Base-by-base conservation (phyloP, 2,888 invertebrate genomes). In the Anaspis maculata region DNA sequence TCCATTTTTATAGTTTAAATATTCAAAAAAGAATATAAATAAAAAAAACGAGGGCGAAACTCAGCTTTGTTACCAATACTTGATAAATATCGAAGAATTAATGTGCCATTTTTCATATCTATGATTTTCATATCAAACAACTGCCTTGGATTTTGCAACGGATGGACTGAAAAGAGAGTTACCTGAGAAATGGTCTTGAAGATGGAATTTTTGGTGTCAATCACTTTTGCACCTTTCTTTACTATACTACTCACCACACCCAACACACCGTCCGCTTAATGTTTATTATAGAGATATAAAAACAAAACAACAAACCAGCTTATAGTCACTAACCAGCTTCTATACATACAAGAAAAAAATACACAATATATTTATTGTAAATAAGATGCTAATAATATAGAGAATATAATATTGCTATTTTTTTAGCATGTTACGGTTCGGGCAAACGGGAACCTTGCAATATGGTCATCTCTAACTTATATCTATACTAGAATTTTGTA, bases 371-470 rank as follows among this genome's bases (percentile, higher is more conserved):
- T 29, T 42, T 36, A 30, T 35, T 38, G 45, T 46, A 46, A 32
- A 45, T 43, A 46, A 42, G 37, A 44, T 33, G 35, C 33, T 40
- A 36, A 34, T 38, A 19, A 19, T 19, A 19, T 6, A 19, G 5
- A 19, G 9, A 19, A 19, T 19, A 19, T 9, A 19, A 37, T 32
- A 39, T 35, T 34, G 46, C 48, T 48, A 49, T 48, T 46, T 47
- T 48, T 49, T 39, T 48, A 44, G 43, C 40, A 45, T 41, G 27
- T 30, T 44, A 45, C 48, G 51, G 56, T 56, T 55, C 54, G 52
- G 52, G 52, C 51, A 50, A 48, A 52, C 51, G 53, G 53, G 54
- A 54, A 49, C 52, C 54, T 52, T 54, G 56, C 56, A 56, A 55
- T 56, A 54, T 24, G 22, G 32, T 36, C 39, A 39, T 35, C 32